Evolutionary conservation across 2,113 vertebrate genomes (phyloP).

Genomic region (Lagopus muta): DNA sequence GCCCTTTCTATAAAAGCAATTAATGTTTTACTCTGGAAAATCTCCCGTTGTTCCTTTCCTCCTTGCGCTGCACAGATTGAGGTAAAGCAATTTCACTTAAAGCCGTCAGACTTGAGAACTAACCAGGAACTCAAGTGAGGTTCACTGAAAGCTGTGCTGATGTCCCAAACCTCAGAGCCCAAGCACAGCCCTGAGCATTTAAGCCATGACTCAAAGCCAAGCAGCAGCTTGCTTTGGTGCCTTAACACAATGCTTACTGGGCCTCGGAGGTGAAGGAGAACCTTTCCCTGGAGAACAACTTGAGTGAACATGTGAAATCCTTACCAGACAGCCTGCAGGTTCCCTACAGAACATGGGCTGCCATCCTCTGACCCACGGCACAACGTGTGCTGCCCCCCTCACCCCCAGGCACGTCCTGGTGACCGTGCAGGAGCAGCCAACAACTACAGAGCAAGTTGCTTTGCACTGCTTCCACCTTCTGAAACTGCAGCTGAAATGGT

Average conservation of each 20-base stretch:
- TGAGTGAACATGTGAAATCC: background rate
- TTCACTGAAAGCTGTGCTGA: background rate
- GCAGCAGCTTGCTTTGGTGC: background rate
- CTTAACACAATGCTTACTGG: background rate
- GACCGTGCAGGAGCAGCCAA: fast-evolving
- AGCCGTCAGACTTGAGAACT: background rate
- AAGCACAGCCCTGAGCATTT: background rate
- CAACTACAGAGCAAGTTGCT: background rate
- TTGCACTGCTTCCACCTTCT: background rate
- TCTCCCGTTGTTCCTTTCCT: background rate
- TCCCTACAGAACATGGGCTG: fast-evolving
- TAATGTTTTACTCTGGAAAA: background rate
- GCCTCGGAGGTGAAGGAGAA: background rate
- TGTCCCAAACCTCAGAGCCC: background rate
- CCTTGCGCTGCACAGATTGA: fast-evolving
- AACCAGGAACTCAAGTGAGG: background rate
- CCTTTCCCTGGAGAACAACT: background rate
- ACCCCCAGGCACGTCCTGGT: background rate
- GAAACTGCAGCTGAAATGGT: background rate
- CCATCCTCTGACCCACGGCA: background rate
- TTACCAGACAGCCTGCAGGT: too few species aligned
- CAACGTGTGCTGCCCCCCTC: too few species aligned
- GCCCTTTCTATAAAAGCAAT: background rate
- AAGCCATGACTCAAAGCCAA: background rate
- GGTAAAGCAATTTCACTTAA: background rate